These are phyloP conservation scores for Pygathrix nemaeus DNA, from an alignment of 2,113 vertebrate species.

Conservation along the genomic window DNA sequence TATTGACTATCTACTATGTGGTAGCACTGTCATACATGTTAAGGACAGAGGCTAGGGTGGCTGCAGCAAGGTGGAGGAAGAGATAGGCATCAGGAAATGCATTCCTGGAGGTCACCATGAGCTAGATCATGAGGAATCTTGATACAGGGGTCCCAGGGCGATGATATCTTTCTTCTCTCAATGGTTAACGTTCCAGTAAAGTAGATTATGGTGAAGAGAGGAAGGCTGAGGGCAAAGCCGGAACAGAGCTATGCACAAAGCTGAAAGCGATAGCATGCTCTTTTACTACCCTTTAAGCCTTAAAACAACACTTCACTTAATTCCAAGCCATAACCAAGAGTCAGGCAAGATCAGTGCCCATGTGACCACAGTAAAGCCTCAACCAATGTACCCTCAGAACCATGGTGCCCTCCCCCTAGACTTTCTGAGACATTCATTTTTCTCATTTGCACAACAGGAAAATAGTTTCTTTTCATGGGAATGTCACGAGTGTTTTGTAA, in stretches of 20 bases:
- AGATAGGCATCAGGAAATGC: neutral
- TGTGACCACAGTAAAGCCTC: neutral
- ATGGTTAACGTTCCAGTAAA: neutral
- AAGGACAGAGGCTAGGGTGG: neutral
- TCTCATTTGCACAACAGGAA: slow-evolving; percentile 18
- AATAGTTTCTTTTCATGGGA: neutral
- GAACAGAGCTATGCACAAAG: neutral
- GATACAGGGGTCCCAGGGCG: too few relatives aligned
- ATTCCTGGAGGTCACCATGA: neutral
- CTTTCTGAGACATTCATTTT: neutral
- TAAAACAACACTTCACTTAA: neutral
- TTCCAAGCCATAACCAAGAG: neutral
- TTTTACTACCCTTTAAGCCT: neutral
- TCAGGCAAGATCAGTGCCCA: neutral
- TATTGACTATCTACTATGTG: neutral
- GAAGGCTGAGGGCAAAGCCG: neutral
- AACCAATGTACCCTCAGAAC: neutral
- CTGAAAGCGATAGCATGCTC: neutral
- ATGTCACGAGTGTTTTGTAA: neutral
- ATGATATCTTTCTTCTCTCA: neutral
- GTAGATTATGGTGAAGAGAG: neutral
- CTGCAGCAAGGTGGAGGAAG: neutral
- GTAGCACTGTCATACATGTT: neutral
- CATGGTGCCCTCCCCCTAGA: too few relatives aligned
- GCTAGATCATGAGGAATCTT: neutral